These are phyloP conservation scores for Drosophila ananassae DNA, from an alignment of 1,140 invertebrate genomes.

Conservation along the genomic window DNA sequence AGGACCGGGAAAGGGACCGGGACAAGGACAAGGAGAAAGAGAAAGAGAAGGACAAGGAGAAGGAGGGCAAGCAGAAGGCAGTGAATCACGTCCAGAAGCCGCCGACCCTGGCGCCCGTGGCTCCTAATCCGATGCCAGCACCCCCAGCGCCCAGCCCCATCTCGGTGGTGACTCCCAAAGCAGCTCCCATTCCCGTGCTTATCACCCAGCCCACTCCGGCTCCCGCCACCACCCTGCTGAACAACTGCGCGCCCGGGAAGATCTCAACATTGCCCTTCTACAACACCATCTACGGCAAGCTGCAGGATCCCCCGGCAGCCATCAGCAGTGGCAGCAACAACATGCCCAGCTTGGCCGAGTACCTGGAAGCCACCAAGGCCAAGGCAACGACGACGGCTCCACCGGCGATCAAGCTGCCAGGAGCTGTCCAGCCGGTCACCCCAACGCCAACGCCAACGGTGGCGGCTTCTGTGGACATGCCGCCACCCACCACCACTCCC, in stretches of 20 bases:
- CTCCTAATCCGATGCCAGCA: background rate
- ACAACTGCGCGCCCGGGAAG: slow-evolving; percentile 14
- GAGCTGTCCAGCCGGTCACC: background rate
- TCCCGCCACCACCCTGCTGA: background rate
- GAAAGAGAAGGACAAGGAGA: slow-evolving; percentile 14
- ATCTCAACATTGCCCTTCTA: slow-evolving; percentile 61
- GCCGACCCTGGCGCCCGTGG: background rate
- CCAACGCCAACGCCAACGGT: background rate
- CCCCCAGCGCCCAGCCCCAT: background rate
- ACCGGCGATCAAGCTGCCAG: slow-evolving; percentile 1
- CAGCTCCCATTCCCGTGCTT: slow-evolving; percentile 40
- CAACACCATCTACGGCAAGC: slow-evolving; percentile 80
- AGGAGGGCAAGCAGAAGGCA: slow-evolving; percentile 26
- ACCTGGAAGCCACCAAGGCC: slow-evolving; percentile 57
- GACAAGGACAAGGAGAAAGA: slow-evolving; percentile 9
- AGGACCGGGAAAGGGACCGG: slow-evolving; percentile 33
- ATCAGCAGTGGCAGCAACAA: slow-evolving; percentile 15
- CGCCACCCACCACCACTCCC: slow-evolving; percentile 56
- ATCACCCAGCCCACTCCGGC: slow-evolving; percentile 41
- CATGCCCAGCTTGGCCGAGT: slow-evolving; percentile 68
- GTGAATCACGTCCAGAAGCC: slow-evolving; percentile 30
- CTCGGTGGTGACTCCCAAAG: slow-evolving; percentile 21
- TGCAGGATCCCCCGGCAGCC: slow-evolving; percentile 50
- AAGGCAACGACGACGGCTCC: slow-evolving; percentile 27
- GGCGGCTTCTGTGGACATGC: slow-evolving; percentile 37